Percentiles rank a stretch among this genome's conserved stretches.
Evolutionary conservation across 2,113 vertebrate genomes (phyloP).

Genomic region (Sturnira hondurensis): DNA sequence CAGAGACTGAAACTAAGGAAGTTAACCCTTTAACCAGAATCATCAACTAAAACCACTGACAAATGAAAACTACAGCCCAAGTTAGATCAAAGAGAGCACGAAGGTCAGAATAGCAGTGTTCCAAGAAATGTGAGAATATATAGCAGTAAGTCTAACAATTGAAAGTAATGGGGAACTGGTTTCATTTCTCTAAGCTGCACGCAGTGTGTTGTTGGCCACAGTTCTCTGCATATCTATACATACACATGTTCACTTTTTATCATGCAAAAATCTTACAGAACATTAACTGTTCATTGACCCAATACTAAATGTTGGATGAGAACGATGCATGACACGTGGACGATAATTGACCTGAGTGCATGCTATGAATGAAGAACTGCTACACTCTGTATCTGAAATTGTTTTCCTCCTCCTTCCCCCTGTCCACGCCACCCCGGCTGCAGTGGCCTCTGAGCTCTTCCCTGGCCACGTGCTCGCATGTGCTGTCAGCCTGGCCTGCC

Average conservation of each 20-base stretch:
- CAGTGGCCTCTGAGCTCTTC: neutral
- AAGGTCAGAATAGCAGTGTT: neutral
- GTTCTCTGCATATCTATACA: accelerated
- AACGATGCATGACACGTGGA: neutral
- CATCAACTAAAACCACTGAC: neutral
- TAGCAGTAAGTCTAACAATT: neutral
- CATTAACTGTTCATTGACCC: neutral
- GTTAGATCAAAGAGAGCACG: neutral
- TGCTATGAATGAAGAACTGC: neutral
- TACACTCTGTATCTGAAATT: neutral
- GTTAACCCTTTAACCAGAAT: neutral
- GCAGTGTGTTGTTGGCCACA: neutral
- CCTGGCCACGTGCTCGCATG: neutral
- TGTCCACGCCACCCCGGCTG: neutral
- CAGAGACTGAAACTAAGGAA: neutral
- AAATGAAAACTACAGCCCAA: neutral
- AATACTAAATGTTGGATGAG: neutral
- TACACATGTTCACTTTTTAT: neutral
- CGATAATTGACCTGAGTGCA: neutral
- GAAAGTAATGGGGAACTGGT: neutral
- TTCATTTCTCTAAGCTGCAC: neutral
- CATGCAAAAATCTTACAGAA: neutral
- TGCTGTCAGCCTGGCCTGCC: neutral
- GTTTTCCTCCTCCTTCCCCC: neutral
- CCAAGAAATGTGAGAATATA: neutral